These are phyloP conservation scores for Macrosteles quadrilineatus DNA, from an alignment of 1,140 invertebrate species.

Conservation along the genomic window DNA sequence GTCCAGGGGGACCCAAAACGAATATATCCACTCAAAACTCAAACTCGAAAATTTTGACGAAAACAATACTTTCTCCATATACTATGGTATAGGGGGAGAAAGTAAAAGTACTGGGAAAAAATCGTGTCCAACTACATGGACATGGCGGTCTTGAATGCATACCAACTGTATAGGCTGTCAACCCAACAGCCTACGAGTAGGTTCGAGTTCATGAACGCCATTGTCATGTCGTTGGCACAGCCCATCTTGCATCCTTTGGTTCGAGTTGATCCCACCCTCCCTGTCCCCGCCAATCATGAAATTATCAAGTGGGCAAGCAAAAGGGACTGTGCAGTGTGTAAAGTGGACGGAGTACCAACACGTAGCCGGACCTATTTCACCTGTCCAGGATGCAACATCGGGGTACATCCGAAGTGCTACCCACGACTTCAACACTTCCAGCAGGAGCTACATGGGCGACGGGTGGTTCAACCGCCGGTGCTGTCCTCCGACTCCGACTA, in stretches of 20 bases:
- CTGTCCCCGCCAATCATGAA: neutral
- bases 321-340: neutral
- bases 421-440: neutral
- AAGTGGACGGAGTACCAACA: too few species aligned
- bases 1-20: too few species aligned
- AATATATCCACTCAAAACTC: too few species aligned
- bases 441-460: neutral
- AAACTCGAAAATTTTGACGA: too few species aligned
- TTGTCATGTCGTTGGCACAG: neutral
- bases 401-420: neutral
- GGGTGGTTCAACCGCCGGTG: too few species aligned
- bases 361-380: neutral
- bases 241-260: neutral
- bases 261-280: neutral
- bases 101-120: constrained; percentile 26
- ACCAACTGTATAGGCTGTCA: constrained; percentile 8
- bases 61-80: too few species aligned
- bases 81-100: too few species aligned
- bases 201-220: neutral
- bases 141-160: constrained; percentile 24
- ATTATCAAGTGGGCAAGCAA: neutral
- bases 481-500: too few species aligned
- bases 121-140: constrained; percentile 23
- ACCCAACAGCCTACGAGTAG: constrained; percentile 22
- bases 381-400: neutral